phyloP scores from a whole-genome alignment of 1,140 invertebrate species.

The Andricus grossulariae region DNA sequence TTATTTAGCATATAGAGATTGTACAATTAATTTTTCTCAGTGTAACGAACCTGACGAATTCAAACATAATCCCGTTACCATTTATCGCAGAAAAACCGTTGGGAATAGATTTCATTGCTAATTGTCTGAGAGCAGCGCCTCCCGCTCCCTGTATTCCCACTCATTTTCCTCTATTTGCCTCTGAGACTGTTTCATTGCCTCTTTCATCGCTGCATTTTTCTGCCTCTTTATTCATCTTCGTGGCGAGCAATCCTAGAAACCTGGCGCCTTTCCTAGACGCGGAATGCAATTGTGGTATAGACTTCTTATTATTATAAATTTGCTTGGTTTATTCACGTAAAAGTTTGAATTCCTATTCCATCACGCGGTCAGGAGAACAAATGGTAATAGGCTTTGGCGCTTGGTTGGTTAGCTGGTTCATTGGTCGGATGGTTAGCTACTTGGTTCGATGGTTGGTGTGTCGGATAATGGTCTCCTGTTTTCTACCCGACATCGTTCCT shows the following conservation, averaged over 20 bases:
- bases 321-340: slow-evolving; percentile 45
- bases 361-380: slow-evolving; percentile 54
- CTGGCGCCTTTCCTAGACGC: slow-evolving; percentile 3
- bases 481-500: slow-evolving; percentile 34
- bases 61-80: slow-evolving; percentile 15
- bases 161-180: slow-evolving; percentile 26
- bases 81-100: neutral
- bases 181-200: neutral
- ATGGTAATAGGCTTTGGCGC: slow-evolving; percentile 58
- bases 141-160: slow-evolving; percentile 1
- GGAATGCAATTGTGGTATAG: slow-evolving; percentile 6
- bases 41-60: neutral
- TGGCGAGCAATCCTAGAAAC: neutral
- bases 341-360: slow-evolving; percentile 60
- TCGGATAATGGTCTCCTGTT: slow-evolving; percentile 56
- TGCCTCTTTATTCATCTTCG: neutral
- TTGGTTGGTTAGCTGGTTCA: slow-evolving; percentile 42
- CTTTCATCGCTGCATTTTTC: neutral
- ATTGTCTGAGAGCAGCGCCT: slow-evolving; percentile 40
- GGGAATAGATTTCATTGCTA: slow-evolving; percentile 44
- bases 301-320: slow-evolving; percentile 56
- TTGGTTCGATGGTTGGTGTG: slow-evolving; percentile 48
- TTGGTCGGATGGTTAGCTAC: slow-evolving; percentile 39
- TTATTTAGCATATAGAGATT: no score
- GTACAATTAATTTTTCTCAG: neutral